phyloP scores from a whole-genome alignment of 2,888 invertebrate genomes.

The Idaea dimidiata region DNA sequence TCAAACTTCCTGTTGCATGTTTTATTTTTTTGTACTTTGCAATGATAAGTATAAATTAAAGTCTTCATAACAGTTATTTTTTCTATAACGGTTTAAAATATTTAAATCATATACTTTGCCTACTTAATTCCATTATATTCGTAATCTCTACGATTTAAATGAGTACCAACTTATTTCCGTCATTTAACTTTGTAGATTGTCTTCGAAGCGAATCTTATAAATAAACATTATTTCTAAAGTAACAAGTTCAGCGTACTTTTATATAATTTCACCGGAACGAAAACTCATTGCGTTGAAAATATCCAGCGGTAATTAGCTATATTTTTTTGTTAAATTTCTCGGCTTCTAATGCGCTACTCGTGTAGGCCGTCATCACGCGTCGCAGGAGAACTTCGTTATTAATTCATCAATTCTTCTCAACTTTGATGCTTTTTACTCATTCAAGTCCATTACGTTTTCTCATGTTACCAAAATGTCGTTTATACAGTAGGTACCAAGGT shows the following conservation, averaged over 20 bases:
- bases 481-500: not conserved
- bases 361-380: slow-evolving; percentile 79
- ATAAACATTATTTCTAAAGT: slow-evolving; percentile 32
- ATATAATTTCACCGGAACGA: slow-evolving; percentile 32
- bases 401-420: slow-evolving; percentile 68
- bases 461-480: slow-evolving; percentile 11
- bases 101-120: not conserved
- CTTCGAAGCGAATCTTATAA: slow-evolving; percentile 14
- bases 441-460: slow-evolving; percentile 52
- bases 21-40: not conserved
- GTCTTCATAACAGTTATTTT: not conserved
- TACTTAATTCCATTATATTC: not conserved
- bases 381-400: slow-evolving; percentile 77
- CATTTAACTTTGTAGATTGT: not conserved
- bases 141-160: not conserved
- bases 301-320: slow-evolving; percentile 53
- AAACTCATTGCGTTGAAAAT: slow-evolving; percentile 34
- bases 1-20: not conserved
- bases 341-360: slow-evolving; percentile 77
- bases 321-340: slow-evolving; percentile 58
- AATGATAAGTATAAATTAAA: not conserved
- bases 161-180: not conserved
- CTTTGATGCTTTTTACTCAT: slow-evolving; percentile 60
- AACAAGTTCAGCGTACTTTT: slow-evolving; percentile 34
- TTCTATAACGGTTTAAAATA: not conserved